Evolutionary conservation across 1,140 invertebrate genomes (phyloP).

Genomic region (Medauroidea extradentata): DNA sequence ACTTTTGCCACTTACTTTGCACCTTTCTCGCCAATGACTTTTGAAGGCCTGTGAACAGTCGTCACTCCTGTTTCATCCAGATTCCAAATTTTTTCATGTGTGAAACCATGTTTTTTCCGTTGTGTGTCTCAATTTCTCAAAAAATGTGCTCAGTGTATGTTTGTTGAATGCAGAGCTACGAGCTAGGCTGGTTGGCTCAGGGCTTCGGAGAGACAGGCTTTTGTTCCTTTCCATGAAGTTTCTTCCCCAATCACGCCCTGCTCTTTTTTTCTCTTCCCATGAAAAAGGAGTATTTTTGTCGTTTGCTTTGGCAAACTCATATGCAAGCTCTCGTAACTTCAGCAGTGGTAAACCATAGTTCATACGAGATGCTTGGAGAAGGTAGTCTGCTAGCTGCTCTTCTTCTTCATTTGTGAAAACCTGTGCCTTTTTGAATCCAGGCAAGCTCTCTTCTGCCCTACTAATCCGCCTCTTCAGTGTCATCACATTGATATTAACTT

Average conservation of each 20-base stretch:
- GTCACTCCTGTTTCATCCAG: slow-evolving; percentile 43
- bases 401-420: too few species aligned
- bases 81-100: slow-evolving; percentile 37
- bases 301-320: too few species aligned
- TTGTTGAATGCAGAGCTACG: slow-evolving; percentile 39
- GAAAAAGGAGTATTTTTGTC: slow-evolving; percentile 26
- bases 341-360: too few species aligned
- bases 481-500: too few species aligned
- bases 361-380: too few species aligned
- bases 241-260: slow-evolving; percentile 37
- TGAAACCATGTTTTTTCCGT: slow-evolving; percentile 28
- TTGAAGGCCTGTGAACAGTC: slow-evolving; percentile 42
- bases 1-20: slow-evolving; percentile 35
- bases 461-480: too few species aligned
- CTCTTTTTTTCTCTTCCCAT: slow-evolving; percentile 22
- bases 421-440: too few species aligned
- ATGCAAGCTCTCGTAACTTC: too few species aligned
- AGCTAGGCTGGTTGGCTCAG: slow-evolving; percentile 37
- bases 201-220: slow-evolving; percentile 32
- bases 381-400: too few species aligned
- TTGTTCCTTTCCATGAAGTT: slow-evolving; percentile 34
- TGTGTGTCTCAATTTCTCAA: slow-evolving; percentile 29
- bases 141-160: slow-evolving; percentile 31
- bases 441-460: too few species aligned
- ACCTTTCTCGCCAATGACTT: slow-evolving; percentile 38